Conservation (phyloP, 2,797 vertebrate genomes). For the Xenops minutus region DNA sequence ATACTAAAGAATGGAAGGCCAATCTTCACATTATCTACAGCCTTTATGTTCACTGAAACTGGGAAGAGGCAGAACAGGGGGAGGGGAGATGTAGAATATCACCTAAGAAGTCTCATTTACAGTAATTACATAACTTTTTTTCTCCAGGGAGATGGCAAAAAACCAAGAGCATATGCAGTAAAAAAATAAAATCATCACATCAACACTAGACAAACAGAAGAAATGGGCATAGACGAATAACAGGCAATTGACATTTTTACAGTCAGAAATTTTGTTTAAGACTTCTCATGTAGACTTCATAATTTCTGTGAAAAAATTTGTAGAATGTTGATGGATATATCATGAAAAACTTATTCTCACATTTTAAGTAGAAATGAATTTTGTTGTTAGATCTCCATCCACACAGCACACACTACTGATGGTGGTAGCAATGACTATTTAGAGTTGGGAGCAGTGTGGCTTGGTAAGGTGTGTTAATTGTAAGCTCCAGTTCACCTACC, state of each 20-base stretch:
- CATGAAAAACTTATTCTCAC: neutral
- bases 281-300: neutral
- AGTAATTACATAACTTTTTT: neutral
- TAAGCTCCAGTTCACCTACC: neutral
- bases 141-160: neutral
- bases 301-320: neutral
- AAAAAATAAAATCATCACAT: neutral
- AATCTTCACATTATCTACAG: neutral
- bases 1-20: neutral
- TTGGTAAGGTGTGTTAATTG: neutral
- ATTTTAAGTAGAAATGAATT: neutral
- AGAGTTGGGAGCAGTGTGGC: neutral
- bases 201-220: neutral
- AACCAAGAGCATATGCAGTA: neutral
- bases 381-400: neutral
- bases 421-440: neutral
- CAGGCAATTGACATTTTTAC: neutral
- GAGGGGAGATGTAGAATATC: neutral
- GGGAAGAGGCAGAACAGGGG: neutral
- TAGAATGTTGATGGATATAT: neutral
- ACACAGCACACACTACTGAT: neutral
- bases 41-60: neutral
- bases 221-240: neutral
- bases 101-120: neutral
- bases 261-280: neutral